Evolutionary conservation across 2,888 invertebrate genomes (phyloP), one percentile per base, ranked within the genome.

Genomic region (Lymantria monacha): DNA sequence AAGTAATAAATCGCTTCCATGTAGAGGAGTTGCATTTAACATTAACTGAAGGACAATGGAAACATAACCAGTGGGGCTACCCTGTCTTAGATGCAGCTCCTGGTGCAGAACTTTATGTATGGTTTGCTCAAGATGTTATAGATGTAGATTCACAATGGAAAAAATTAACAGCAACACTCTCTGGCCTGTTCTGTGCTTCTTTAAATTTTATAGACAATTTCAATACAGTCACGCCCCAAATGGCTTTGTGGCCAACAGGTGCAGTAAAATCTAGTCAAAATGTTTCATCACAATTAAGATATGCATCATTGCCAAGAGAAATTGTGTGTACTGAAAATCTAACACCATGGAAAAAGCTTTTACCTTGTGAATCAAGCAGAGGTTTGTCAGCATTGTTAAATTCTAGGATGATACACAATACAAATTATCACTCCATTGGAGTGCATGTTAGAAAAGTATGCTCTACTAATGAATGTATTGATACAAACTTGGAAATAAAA

Each of bases 321-420:
- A 97, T 97, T 69, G 98, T 99, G 3, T 99, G 99, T 78, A 99
- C 99, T 0, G 99, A 99, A 90, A 99, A 99, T 90, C 90, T 99
- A 69, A 99, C 99, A 11, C 99, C 99, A 0, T 99, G 99, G 96
- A 98, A 98, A 74, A 99, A 99, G 80, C 89, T 99, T 5, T 84
- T 99, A 43, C 99, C 99, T 0, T 99, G 99, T 87, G 96, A 96
- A 82, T 95, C 96, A n/a, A 95, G 93, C 80, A 93, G 94, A 72
- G 99, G 99, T 1, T 92, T 99, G 65, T 95, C 97, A 12, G 95
- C 96, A 0, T 85, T 99, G 46, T 92, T 99, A 5, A 98, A 98
- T 82, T 97, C 99, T 0, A 96, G 96, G 48, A 94, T 95, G 79
- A 95, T 99, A 50, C 97, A 98, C 79, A 97, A 97, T 75, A 96